These are phyloP conservation scores for Isurus oxyrinchus DNA, from an alignment of 2,113 vertebrate species.

Conservation along the genomic window DNA sequence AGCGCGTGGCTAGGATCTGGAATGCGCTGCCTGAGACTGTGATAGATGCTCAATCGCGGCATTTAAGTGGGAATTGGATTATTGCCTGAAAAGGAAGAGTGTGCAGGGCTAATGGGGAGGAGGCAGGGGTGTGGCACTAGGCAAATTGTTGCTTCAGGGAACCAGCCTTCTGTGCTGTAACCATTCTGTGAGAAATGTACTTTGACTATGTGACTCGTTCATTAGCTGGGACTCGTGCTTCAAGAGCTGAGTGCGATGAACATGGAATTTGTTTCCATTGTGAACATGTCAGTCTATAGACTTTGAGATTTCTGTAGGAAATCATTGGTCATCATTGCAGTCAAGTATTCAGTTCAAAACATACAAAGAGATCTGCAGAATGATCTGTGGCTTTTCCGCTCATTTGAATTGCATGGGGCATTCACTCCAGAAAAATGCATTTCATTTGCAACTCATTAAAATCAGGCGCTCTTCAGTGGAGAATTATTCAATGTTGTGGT, in stretches of 20 bases:
- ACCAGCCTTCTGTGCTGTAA: no score
- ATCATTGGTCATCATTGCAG: background rate
- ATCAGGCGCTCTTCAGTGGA: background rate
- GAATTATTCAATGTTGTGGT: no score
- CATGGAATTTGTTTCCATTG: background rate
- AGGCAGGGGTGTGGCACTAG: no score
- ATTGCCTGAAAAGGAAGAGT: no score
- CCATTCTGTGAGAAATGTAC: no score
- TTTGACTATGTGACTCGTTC: no score
- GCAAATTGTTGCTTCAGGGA: no score
- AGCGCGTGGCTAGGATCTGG: no score
- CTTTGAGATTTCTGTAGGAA: background rate
- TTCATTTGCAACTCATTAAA: background rate
- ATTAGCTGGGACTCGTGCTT: background rate
- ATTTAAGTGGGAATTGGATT: no score
- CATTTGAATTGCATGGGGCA: background rate
- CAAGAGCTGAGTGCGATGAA: background rate
- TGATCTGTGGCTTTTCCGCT: background rate
- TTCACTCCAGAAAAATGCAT: background rate
- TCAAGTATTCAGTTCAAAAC: background rate
- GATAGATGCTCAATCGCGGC: no score
- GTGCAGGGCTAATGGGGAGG: no score
- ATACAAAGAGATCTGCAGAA: background rate
- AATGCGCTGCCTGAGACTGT: no score
- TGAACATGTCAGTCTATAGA: background rate